Base-by-base conservation (phyloP, 92 coral and sea anemone genomes). In the Metridium senile region DNA sequence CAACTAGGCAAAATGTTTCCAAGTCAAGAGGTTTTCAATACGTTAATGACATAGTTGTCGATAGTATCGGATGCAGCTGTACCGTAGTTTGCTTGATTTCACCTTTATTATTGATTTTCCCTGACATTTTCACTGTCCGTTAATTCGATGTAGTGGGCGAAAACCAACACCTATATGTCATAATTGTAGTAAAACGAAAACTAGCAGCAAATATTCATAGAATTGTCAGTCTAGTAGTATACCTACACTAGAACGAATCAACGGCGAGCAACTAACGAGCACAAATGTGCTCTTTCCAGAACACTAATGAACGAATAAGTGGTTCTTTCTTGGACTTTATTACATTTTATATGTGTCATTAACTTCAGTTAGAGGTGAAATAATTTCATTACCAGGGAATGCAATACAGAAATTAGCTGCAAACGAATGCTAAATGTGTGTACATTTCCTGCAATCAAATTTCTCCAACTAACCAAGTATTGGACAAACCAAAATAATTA, bases 81-180 rank as follows among this genome's bases (percentile, higher is more conserved):
- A 7, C 45, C 18, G 9, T 1, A 28, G 69, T 63, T 63, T 63
- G 21, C 45, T 63, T 31, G 69, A 63, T 63, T 3, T 28, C 6
- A 27, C 69, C 13, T 2, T 21, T 63, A n/a, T 31, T 63, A 63
- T 28, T 63, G 69, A 31, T 63, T 63, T 28, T 63, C 20, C 69
- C 28, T n/a, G 45, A 63, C 45, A 31, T 35, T 23, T 63, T 19
- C 27, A 21, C 21, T 54, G n/a, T 21, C 69, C 69, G 22, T 28
- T 63, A 63, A 63, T 63, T 63, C 69, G 45, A 30, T 3, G 39
- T n/a, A 28, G n/a, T 28, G 69, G 69, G 69, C 69, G 69, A 63
- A 63, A 63, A 63, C 29, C 28, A 29, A 63, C 69, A 63, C 69
- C n/a, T 3, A 26, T 3, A 28, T 63, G 23, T 13, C 59, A 54